Evolutionary conservation across 2,888 invertebrate genomes (phyloP).

Genomic region (Monoplex corrugatus): DNA sequence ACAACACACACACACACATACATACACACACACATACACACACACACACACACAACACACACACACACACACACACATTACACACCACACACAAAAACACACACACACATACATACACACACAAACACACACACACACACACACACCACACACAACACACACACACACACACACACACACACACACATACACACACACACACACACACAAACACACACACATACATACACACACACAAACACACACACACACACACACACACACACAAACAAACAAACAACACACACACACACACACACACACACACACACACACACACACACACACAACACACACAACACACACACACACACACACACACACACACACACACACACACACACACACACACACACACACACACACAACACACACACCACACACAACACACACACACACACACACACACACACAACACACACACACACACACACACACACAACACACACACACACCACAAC

Average conservation of each 20-base stretch:
- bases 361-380: slow-evolving; percentile 37
- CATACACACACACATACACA: too few species aligned
- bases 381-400: not conserved
- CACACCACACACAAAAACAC: not conserved
- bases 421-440: too few species aligned
- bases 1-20: not conserved
- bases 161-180: slow-evolving; percentile 27
- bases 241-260: not conserved
- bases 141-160: too few species aligned
- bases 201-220: not conserved
- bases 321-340: not conserved
- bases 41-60: too few species aligned
- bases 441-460: not conserved
- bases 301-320: not conserved
- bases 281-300: too few species aligned
- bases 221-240: not conserved
- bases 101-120: not conserved
- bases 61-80: too few species aligned
- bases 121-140: too few species aligned
- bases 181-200: slow-evolving; percentile 35
- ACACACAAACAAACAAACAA: not conserved
- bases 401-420: too few species aligned
- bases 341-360: slow-evolving; percentile 14
- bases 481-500: slow-evolving; percentile 5
- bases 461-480: not conserved